Evolutionary conservation across 37 sponge, comb jelly and placozoan species (phyloP), one percentile per base, ranked within the genome.

Genomic region (Tethya wilhelma): DNA sequence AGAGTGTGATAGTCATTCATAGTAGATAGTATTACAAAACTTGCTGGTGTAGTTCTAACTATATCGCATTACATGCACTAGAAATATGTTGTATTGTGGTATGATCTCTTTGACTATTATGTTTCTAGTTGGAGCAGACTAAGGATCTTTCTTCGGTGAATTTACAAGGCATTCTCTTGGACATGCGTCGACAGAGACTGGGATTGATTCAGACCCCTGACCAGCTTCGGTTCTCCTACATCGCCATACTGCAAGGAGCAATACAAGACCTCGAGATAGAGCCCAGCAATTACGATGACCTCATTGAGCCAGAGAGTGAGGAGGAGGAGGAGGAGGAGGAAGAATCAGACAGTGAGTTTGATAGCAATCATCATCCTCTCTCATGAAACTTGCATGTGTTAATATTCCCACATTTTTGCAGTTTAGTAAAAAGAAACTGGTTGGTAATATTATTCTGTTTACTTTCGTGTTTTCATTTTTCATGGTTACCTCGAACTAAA

Each of bases 171-270:
- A 53, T 81, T 14, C 44, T 98, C n/a, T 74, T 87, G 38, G 74
- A 86, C 37, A 91, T 98, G 85, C 75, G 98, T 49, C 81, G 62
- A 30, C 96, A 98, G 81, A 80, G 98, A 44, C 69, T 90, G 26
- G 96, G 98, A 4, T 80, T 95, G 31, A 91, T 98, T 33, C 98
- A 98, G 80, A 95, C 96, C 0, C 91, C 93, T 34, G 98, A 98
- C 39, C 98, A 98, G 90, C 87, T 98, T 20, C 72, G 91, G 58
- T 98, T 97, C 81, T 95, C 96, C 19, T 97, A 95, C 81, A 74
- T 84, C 31, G 93, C 94, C 68, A 93, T 96, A 44, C 68, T 93
- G 25, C 86, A 96, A 31, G 94, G 90, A 37, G 73, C 90, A 3
- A 12, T 69, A 4, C 79, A 73, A 29, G 67, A 59, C 59, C 74